phyloP scores from a whole-genome alignment of 2,888 invertebrate species.

The Palloptera scutellata region DNA sequence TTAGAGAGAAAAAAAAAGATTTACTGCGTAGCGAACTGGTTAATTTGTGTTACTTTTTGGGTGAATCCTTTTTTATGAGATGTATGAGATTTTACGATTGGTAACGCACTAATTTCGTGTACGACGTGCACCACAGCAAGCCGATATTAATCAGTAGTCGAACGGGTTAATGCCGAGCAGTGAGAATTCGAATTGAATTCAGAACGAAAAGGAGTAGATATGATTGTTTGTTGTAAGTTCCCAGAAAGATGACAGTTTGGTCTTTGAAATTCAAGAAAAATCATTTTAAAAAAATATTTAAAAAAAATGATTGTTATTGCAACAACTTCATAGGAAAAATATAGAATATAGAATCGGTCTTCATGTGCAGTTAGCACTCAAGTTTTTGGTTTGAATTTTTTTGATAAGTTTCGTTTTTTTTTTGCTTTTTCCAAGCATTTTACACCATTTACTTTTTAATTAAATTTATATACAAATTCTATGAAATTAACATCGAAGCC shows the following conservation, averaged over 20 bases:
- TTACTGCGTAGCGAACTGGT: not conserved
- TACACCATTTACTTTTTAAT: not conserved
- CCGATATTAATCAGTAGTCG: not conserved
- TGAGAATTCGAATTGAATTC: not conserved
- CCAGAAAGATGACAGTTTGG: too few species aligned
- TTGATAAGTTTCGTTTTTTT: too few species aligned
- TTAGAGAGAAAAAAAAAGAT: slow-evolving; percentile 2
- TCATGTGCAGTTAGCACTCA: too few species aligned
- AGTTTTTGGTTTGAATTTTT: not conserved
- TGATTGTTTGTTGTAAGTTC: slow-evolving; percentile 6
- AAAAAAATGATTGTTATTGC: too few species aligned
- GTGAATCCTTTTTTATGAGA: not conserved
- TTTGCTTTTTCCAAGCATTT: too few species aligned
- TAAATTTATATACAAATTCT: not conserved
- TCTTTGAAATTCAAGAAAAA: too few species aligned
- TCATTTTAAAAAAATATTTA: too few species aligned
- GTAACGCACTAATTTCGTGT: not conserved
- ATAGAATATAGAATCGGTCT: too few species aligned
- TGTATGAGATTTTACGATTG: slow-evolving; percentile 13
- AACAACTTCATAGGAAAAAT: too few species aligned
- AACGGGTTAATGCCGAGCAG: slow-evolving; percentile 23
- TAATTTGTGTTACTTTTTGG: slow-evolving; percentile 12
- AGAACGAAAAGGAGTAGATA: slow-evolving; percentile 2
- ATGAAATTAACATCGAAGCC: slow-evolving; percentile 11
- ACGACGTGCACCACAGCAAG: not conserved